Evolutionary conservation across 1,140 invertebrate genomes (phyloP).

Genomic region (Heliothis subflexa): DNA sequence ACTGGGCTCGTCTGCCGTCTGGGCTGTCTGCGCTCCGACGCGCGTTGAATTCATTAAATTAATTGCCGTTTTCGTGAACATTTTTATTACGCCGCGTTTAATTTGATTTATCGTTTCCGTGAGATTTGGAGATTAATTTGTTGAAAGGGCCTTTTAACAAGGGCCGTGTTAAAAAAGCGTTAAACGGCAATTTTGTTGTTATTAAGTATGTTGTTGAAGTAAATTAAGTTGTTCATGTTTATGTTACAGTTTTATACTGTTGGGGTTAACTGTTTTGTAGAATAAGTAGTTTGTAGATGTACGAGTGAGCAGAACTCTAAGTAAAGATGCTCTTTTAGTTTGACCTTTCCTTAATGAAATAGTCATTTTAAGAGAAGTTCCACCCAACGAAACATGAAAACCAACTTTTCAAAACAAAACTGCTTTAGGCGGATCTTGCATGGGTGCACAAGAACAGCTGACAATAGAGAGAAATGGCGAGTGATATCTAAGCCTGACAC

Average conservation of each 20-base stretch:
- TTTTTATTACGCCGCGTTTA: conserved; percentile 45
- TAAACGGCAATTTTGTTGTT: conserved; percentile 24
- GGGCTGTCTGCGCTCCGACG: conserved; percentile 58
- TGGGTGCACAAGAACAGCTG: too few species aligned
- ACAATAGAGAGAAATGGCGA: too few species aligned
- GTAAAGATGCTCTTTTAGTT: too few species aligned
- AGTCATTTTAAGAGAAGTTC: too few species aligned
- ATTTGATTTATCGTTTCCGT: conserved; percentile 47
- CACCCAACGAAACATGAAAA: too few species aligned
- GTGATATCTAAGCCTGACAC: too few species aligned
- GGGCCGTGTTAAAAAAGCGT: conserved; percentile 42
- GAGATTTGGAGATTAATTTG: conserved; percentile 46
- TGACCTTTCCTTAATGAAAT: too few species aligned
- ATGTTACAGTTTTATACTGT: background rate
- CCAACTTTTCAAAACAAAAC: too few species aligned
- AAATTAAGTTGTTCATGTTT: background rate
- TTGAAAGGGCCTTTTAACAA: conserved; percentile 10
- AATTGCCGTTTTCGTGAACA: conserved; percentile 50
- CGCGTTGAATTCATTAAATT: conserved; percentile 63
- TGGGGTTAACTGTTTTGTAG: too few species aligned
- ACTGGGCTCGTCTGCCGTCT: conserved; percentile 38
- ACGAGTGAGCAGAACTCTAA: too few species aligned
- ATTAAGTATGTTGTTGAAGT: conserved; percentile 13
- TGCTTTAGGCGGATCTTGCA: too few species aligned
- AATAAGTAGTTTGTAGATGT: too few species aligned